Percentiles rank a stretch among this genome's conserved stretches.
Conservation (phyloP, 1,140 invertebrate genomes). For the Drosophila orosa region DNA sequence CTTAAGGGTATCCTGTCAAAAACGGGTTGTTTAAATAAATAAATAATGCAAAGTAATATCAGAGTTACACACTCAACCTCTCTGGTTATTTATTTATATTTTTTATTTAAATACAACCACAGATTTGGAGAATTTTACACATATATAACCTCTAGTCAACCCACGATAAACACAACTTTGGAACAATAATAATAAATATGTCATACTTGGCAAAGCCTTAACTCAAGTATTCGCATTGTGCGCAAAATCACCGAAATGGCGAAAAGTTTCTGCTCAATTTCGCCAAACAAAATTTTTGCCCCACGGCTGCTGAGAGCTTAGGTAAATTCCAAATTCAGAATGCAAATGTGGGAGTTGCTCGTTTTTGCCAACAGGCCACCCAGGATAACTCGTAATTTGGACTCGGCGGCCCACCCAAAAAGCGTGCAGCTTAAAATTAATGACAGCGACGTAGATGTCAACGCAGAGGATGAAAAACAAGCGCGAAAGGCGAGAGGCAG, state of each 20-base stretch:
- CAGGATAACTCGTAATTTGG: slow-evolving; percentile 41
- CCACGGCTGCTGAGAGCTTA: slow-evolving; percentile 15
- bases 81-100: neutral
- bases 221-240: slow-evolving; percentile 10
- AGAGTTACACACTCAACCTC: no score
- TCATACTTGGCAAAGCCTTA: neutral
- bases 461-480: slow-evolving; percentile 71
- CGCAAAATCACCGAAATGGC: slow-evolving; percentile 21
- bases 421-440: slow-evolving; percentile 77
- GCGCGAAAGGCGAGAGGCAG: slow-evolving; percentile 46
- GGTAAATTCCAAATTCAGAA: slow-evolving; percentile 27
- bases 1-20: neutral
- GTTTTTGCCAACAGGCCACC: slow-evolving; percentile 5
- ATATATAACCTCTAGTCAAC: no score
- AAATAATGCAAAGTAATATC: neutral
- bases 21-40: neutral
- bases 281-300: slow-evolving; percentile 13
- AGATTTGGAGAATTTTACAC: neutral
- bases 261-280: slow-evolving; percentile 38
- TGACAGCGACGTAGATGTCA: slow-evolving; percentile 77
- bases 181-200: slow-evolving; percentile 19
- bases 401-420: slow-evolving; percentile 32
- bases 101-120: neutral
- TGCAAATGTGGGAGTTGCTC: slow-evolving; percentile 36
- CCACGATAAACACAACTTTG: neutral